Percentiles rank a stretch among this genome's conserved stretches.
Conservation (phyloP, 2,888 invertebrate genomes). For the Agriopis marginaria region DNA sequence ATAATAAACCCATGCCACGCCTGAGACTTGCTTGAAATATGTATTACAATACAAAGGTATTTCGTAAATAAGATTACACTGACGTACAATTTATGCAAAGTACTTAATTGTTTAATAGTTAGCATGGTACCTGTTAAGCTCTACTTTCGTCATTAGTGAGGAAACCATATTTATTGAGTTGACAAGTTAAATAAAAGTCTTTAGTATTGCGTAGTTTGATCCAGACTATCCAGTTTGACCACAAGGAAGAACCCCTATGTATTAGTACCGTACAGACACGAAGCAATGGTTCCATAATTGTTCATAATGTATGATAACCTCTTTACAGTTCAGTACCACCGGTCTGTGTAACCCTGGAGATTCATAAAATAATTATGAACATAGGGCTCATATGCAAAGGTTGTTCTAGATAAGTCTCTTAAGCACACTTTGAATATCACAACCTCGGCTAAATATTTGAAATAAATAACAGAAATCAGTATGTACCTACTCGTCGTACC, state of each 20-base stretch:
- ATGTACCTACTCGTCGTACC: not conserved
- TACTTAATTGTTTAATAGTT: slow-evolving; percentile 23
- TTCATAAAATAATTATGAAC: no score
- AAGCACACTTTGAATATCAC: not conserved
- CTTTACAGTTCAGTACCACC: no score
- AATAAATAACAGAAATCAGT: not conserved
- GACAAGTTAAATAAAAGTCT: no score
- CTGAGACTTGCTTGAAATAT: slow-evolving; percentile 13
- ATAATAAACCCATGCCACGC: slow-evolving; percentile 7
- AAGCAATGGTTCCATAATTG: no score
- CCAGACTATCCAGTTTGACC: no score
- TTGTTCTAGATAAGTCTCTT: not conserved
- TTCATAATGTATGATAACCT: no score
- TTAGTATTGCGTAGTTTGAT: no score
- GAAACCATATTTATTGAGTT: slow-evolving; percentile 1
- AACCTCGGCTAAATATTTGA: not conserved
- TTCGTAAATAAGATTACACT: slow-evolving; percentile 19
- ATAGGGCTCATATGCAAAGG: no score
- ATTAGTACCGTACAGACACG: no score
- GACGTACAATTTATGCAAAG: slow-evolving; percentile 28
- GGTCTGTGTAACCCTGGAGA: not conserved
- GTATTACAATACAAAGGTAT: slow-evolving; percentile 16
- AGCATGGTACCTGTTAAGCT: slow-evolving; percentile 17
- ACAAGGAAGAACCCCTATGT: no score
- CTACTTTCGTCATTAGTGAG: slow-evolving; percentile 20